phyloP scores from a whole-genome alignment of 1,140 invertebrate species.

The Littorina saxatilis region DNA sequence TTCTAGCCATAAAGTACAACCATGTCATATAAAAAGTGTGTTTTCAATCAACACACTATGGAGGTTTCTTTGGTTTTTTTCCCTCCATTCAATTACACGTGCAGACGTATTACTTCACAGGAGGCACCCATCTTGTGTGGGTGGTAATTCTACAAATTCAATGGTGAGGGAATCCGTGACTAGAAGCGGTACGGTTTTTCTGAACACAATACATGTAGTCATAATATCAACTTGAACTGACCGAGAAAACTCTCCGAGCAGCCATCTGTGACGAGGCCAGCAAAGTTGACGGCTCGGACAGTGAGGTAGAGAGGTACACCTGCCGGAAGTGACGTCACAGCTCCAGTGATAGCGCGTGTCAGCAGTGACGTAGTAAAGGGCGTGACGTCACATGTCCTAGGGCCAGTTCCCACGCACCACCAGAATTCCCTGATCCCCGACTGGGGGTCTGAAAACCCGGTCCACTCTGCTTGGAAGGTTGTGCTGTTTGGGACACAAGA shows the following conservation, averaged over 20 bases:
- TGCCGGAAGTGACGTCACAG: slow-evolving; percentile 42
- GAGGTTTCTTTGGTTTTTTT: too few relatives aligned
- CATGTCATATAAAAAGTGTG: too few relatives aligned
- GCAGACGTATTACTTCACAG: too few relatives aligned
- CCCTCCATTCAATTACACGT: too few relatives aligned
- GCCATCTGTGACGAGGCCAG: slow-evolving; percentile 32
- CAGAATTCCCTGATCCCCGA: slow-evolving; percentile 53
- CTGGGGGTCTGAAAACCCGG: slow-evolving; percentile 57
- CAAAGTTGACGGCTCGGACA: slow-evolving; percentile 50
- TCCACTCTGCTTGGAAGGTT: slow-evolving; percentile 40
- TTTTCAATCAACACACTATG: too few relatives aligned
- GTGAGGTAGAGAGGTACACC: slow-evolving; percentile 42
- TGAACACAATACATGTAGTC: too few relatives aligned
- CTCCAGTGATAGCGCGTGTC: slow-evolving; percentile 31
- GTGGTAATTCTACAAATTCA: too few relatives aligned
- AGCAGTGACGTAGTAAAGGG: slow-evolving; percentile 15
- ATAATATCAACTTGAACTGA: slow-evolving; percentile 35
- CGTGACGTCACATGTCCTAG: slow-evolving; percentile 44
- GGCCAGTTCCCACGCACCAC: slow-evolving; percentile 45
- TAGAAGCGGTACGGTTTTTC: too few relatives aligned
- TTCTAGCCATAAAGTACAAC: too few relatives aligned
- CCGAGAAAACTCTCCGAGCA: slow-evolving; percentile 50
- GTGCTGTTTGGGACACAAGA: slow-evolving; percentile 33
- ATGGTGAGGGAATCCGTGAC: too few relatives aligned
- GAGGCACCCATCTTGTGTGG: too few relatives aligned